A percentile compares a stretch with the other conserved stretches of the same genome.
Conservation (phyloP, 1,140 invertebrate genomes). For the Drosophila nebulosa region DNA sequence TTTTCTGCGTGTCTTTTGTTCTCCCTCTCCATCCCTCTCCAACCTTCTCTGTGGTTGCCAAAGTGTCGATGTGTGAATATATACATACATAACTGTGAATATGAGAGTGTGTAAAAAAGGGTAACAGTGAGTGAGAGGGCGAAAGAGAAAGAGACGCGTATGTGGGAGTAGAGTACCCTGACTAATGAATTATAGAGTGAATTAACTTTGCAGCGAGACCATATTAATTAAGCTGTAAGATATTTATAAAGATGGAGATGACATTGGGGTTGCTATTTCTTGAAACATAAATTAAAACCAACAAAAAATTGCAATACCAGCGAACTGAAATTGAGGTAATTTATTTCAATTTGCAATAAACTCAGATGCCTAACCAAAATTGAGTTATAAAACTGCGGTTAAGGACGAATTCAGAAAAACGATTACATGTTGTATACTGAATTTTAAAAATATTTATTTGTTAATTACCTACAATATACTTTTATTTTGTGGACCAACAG, state of each 20-base stretch:
- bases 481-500: too few relatives aligned
- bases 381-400: too few relatives aligned
- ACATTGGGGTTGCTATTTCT: background rate
- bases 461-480: too few relatives aligned
- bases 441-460: too few relatives aligned
- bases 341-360: background rate
- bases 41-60: conserved; percentile 17
- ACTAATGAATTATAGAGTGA: conserved; percentile 69
- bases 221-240: conserved; percentile 59
- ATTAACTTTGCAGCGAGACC: conserved; percentile 52
- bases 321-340: background rate
- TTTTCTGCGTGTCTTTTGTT: too few relatives aligned
- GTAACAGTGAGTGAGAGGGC: background rate
- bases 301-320: background rate
- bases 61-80: conserved; percentile 47
- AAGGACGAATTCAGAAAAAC: too few relatives aligned
- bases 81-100: conserved; percentile 25
- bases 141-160: too few relatives aligned
- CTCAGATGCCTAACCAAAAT: too few relatives aligned
- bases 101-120: background rate
- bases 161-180: conserved; percentile 35
- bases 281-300: background rate
- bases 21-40: background rate
- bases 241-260: conserved; percentile 3
- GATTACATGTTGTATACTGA: too few relatives aligned